These are phyloP conservation scores for Cyprinus carpio DNA, from an alignment of 2,113 vertebrate species.

Conservation along the genomic window DNA sequence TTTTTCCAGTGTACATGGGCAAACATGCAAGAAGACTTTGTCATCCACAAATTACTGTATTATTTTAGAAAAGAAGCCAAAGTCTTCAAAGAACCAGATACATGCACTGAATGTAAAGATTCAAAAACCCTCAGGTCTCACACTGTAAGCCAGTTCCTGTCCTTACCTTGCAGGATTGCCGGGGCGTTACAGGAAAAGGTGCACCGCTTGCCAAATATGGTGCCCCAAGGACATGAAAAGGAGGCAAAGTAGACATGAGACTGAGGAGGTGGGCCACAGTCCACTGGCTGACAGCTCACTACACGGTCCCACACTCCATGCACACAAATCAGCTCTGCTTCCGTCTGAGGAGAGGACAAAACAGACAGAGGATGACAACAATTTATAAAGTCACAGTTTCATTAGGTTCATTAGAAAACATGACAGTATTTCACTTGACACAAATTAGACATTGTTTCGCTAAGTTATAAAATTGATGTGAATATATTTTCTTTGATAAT, in stretches of 20 bases:
- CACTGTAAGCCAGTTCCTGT: not conserved
- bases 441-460: not conserved
- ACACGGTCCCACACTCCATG: slow-evolving; percentile 83
- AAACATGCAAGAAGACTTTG: not conserved
- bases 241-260: slow-evolving; percentile 85
- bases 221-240: slow-evolving; percentile 87
- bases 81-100: not conserved
- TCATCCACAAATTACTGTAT: not conserved
- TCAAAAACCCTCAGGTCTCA: not conserved
- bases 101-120: not conserved
- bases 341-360: slow-evolving; percentile 65
- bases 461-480: too few relatives aligned
- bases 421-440: not conserved
- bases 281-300: slow-evolving; percentile 82
- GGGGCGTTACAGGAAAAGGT: slow-evolving; percentile 88
- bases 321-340: slow-evolving; percentile 79
- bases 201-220: slow-evolving; percentile 83
- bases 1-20: not conserved
- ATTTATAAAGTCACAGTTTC: not conserved
- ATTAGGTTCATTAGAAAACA: not conserved
- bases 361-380: not conserved
- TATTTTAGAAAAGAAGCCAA: not conserved
- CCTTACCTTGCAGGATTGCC: slow-evolving; percentile 90
- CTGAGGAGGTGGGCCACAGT: slow-evolving; percentile 84
- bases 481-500: not conserved